phyloP scores from a whole-genome alignment of 2,113 vertebrate species.

The Mionectes macconnelli region DNA sequence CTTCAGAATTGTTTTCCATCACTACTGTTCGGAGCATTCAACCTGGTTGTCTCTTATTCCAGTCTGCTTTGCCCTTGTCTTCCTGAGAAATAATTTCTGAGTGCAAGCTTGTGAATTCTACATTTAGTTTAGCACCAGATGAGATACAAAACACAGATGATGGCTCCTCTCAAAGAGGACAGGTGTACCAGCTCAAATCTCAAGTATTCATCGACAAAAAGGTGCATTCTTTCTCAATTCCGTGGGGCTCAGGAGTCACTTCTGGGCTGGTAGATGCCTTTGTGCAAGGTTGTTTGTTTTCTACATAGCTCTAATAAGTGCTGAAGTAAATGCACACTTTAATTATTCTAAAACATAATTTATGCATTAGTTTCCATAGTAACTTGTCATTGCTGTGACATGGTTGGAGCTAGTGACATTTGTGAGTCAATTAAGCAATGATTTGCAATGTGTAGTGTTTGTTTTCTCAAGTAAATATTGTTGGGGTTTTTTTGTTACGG shows the following conservation, averaged over 20 bases:
- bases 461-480: background rate
- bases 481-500: background rate
- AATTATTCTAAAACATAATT: conserved; percentile 46
- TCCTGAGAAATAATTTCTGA: background rate
- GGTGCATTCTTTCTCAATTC: background rate
- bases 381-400: conserved; percentile 29
- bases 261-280: background rate
- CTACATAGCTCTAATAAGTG: background rate
- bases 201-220: background rate
- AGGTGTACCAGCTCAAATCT: background rate
- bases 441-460: background rate
- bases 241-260: background rate
- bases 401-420: conserved; percentile 32
- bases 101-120: background rate
- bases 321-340: background rate
- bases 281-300: background rate
- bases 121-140: background rate
- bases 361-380: conserved; percentile 59
- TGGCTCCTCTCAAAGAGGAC: background rate
- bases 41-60: background rate
- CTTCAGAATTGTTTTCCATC: background rate
- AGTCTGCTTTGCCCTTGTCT: background rate
- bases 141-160: background rate
- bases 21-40: background rate
- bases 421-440: conserved; percentile 15